Conservation (phyloP, 2,113 vertebrate genomes). For the Pica pica region DNA sequence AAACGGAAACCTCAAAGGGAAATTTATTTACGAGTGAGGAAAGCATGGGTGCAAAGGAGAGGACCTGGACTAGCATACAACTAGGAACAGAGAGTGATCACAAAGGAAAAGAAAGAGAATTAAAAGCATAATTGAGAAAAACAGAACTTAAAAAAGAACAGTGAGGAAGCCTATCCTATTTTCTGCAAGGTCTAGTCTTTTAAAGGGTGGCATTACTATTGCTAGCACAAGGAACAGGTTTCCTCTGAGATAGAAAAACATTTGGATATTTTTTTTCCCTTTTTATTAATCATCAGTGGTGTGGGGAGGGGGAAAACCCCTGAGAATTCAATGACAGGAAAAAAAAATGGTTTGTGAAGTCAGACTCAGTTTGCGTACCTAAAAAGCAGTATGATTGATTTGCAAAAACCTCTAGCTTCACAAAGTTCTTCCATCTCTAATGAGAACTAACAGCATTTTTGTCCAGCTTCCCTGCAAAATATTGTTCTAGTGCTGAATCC, state of each 20-base stretch:
- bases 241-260: slow-evolving; percentile 35
- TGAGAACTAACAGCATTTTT: slow-evolving; percentile 64
- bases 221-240: slow-evolving; percentile 14
- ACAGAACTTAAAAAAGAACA: background rate
- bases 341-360: slow-evolving; percentile 56
- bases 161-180: background rate
- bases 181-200: background rate
- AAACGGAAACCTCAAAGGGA: slow-evolving; percentile 6
- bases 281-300: slow-evolving; percentile 39
- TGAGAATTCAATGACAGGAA: slow-evolving; percentile 42
- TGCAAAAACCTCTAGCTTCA: slow-evolving; percentile 61
- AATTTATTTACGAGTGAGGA: slow-evolving; percentile 5
- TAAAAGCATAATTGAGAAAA: slow-evolving; percentile 17
- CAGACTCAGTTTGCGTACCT: slow-evolving; percentile 56
- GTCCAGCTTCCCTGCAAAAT: slow-evolving; percentile 63
- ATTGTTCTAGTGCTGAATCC: slow-evolving; percentile 63
- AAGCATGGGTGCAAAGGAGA: background rate
- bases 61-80: background rate
- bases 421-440: slow-evolving; percentile 60
- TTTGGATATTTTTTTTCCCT: background rate
- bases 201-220: background rate
- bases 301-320: slow-evolving; percentile 8
- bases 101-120: background rate
- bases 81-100: background rate
- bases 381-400: slow-evolving; percentile 65